These are phyloP conservation scores for Megalops cyprinoides DNA, from an alignment of 2,797 vertebrate species.

Conservation along the genomic window DNA sequence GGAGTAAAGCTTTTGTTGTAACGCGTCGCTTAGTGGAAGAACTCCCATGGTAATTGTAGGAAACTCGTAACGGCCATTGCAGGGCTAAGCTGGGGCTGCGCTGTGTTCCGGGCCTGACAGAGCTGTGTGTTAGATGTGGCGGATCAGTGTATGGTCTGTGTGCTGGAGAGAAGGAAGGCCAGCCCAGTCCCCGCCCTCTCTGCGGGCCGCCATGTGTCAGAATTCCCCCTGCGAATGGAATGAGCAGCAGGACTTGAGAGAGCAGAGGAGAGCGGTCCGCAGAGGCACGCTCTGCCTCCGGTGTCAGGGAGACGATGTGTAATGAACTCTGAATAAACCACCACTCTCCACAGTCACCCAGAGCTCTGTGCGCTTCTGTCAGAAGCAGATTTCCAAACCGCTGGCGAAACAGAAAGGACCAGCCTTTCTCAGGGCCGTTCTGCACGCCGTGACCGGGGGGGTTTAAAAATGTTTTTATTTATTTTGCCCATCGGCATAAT, in stretches of 20 bases:
- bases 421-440: not conserved
- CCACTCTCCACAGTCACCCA: constrained; percentile 53
- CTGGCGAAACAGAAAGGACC: constrained; percentile 50
- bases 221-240: constrained; percentile 36
- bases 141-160: no score
- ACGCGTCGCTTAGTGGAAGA: no score
- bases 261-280: constrained; percentile 33
- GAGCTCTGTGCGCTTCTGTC: constrained; percentile 40
- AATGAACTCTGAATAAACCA: constrained; percentile 58
- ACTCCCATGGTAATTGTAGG: no score
- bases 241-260: constrained; percentile 35
- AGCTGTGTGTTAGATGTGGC: no score
- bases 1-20: constrained; percentile 7
- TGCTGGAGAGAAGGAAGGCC: not conserved
- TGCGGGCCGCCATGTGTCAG: constrained; percentile 12
- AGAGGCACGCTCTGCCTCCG: constrained; percentile 36
- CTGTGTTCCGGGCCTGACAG: no score
- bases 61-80: no score
- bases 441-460: no score
- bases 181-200: not conserved
- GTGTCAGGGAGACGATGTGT: constrained; percentile 53
- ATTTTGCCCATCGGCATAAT: not conserved
- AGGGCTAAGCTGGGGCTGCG: no score
- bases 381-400: constrained; percentile 53
- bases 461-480: no score